phyloP scores from a whole-genome alignment of 2,888 invertebrate genomes.

The Dioctria rufipes region DNA sequence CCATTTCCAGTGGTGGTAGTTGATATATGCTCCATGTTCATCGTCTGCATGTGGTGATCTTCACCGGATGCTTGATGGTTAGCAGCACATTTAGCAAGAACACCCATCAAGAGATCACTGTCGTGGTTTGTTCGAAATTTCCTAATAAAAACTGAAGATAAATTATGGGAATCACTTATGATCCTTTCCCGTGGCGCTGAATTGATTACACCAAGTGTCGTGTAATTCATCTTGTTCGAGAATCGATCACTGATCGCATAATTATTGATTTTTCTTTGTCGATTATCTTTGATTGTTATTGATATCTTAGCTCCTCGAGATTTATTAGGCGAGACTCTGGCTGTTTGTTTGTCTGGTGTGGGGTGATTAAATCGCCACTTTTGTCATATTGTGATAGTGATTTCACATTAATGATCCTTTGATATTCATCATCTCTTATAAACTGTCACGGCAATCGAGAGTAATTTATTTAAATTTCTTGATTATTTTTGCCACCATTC shows the following conservation, averaged over 20 bases:
- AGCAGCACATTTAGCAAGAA: constrained; percentile 40
- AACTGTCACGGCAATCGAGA: neutral
- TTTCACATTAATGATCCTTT: constrained; percentile 14
- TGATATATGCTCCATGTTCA: neutral
- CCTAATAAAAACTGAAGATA: constrained; percentile 44
- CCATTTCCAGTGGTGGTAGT: neutral
- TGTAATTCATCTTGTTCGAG: constrained; percentile 52
- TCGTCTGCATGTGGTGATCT: constrained; percentile 19
- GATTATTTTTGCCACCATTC: neutral
- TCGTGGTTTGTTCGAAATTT: constrained; percentile 36
- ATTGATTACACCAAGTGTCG: constrained; percentile 45
- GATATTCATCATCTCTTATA: constrained; percentile 8
- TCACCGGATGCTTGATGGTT: constrained; percentile 26
- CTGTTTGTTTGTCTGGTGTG: constrained; percentile 12
- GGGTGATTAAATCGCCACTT: constrained; percentile 18
- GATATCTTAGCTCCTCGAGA: constrained; percentile 27
- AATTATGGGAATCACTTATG: constrained; percentile 46
- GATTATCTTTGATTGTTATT: constrained; percentile 38
- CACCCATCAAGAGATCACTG: constrained; percentile 41
- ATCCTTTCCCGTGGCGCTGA: constrained; percentile 39
- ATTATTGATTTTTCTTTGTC: constrained; percentile 15
- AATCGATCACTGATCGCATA: constrained; percentile 47
- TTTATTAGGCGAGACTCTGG: constrained; percentile 44
- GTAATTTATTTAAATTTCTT: neutral
- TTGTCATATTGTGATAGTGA: constrained; percentile 17